Evolutionary conservation across 2,888 invertebrate genomes (phyloP).

Genomic region (Hanleya hanleyi): DNA sequence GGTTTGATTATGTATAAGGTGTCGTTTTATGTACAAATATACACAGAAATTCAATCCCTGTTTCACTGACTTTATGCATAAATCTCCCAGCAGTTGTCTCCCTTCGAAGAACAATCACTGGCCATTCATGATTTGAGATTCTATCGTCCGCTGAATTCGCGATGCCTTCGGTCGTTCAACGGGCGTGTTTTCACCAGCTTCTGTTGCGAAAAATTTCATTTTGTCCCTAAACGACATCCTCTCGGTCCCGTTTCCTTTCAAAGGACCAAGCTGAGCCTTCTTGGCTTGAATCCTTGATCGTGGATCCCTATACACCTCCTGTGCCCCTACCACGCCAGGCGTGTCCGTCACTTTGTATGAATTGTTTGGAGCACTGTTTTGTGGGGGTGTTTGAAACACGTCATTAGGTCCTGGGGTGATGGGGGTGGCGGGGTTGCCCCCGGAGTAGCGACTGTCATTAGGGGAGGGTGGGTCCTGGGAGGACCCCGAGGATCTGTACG

Average conservation of each 20-base stretch:
- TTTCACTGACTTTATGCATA: no score
- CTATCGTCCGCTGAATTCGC: conserved; percentile 81
- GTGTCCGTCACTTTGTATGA: conserved; percentile 78
- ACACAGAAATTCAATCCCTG: no score
- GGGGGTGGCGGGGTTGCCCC: conserved; percentile 48
- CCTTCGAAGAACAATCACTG: conserved; percentile 49
- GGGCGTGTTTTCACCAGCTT: conserved; percentile 95
- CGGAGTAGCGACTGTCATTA: conserved; percentile 64
- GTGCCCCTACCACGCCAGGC: conserved; percentile 97
- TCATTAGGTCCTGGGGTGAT: conserved; percentile 37
- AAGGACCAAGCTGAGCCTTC: conserved; percentile 49
- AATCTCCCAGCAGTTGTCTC: no score
- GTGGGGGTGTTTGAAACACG: conserved; percentile 40
- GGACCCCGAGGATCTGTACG: conserved; percentile 49
- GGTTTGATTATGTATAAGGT: no score
- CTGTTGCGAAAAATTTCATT: conserved; percentile 99
- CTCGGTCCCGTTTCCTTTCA: conserved; percentile 75
- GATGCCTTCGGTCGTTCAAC: conserved; percentile 97
- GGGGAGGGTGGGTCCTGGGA: conserved; percentile 49
- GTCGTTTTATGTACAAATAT: no score
- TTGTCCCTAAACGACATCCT: conserved; percentile 98
- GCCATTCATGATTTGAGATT: conserved; percentile 64
- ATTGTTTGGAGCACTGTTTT: conserved; percentile 34
- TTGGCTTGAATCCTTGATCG: conserved; percentile 90
- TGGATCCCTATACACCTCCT: conserved; percentile 98